Base-by-base conservation (phyloP, 2,113 vertebrate genomes). In the Glaucidium brasilianum region DNA sequence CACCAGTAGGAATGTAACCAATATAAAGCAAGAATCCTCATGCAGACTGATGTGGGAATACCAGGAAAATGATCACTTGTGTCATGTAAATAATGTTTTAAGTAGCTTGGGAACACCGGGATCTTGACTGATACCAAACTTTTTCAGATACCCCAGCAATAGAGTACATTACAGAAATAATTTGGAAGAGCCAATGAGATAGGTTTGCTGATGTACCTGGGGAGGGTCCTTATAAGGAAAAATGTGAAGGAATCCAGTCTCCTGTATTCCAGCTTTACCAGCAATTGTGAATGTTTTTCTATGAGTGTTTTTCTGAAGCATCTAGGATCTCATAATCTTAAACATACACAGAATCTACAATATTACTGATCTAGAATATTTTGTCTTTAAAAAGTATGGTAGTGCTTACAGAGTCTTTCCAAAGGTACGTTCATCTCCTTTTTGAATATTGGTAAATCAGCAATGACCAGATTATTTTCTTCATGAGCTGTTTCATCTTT, bases 1-100 rank as follows among this genome's bases (percentile, higher is more conserved):
- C 21, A 90, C 26, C 64, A 82, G 62, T 87, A 94, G 74, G 91
- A 96, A 95, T 87, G 60, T 30, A 84, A 81, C 69, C 77, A 72
- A 52, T 64, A 63, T 74, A 94, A 91, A 96, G 47, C 80, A 95
- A 89, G 47, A 78, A 56, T 56, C 56, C n/a, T 72, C 26, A 67
- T 63, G 66, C n/a, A 94, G 50, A 56, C 12, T 29, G 5, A 27
- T 75, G 87, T 89, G 69, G 64, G 49, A 91, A 30, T 64, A 75
- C 22, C 74, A 67, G 60, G 73, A 93, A 95, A 91, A 95, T 22
- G 4, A 66, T 84, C 0, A 4, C 66, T 82, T 78, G 4, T 94
- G 22, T 68, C 52, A 41, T 29, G 72, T 32, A 94, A 95, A 79
- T 72, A 85, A 50, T 12, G 11, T 55, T 81, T 37, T 68, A 84